Conservation (phyloP, 2,797 vertebrate genomes). For the Cottoperca gobio region DNA sequence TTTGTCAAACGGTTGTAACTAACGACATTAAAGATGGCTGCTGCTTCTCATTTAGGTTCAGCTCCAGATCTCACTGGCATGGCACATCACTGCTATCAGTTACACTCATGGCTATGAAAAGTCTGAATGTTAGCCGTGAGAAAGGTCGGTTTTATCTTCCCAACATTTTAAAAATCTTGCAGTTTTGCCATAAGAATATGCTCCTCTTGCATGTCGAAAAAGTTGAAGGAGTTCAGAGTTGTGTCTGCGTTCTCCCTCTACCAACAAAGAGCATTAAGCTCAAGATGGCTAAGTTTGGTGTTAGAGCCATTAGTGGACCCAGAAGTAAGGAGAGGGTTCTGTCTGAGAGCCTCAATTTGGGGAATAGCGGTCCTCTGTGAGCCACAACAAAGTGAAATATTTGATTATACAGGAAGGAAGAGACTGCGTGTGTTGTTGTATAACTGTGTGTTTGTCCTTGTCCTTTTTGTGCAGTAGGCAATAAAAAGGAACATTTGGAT, state of each 20-base stretch:
- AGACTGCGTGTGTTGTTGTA: neutral
- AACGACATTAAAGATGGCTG: neutral
- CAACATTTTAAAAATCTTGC: no score
- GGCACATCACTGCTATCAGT: neutral
- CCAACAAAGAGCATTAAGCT: neutral
- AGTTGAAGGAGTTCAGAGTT: neutral
- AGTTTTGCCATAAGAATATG: neutral
- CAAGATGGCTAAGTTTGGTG: neutral
- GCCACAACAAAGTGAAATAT: conserved; percentile 23
- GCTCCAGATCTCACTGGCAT: neutral
- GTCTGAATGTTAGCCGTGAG: neutral
- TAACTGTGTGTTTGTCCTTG: neutral
- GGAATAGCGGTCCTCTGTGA: neutral
- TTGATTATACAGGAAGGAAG: conserved; percentile 4
- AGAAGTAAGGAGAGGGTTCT: neutral
- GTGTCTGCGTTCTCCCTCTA: neutral
- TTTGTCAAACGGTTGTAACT: neutral
- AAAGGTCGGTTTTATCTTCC: neutral
- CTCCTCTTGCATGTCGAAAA: neutral
- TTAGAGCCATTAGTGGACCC: conserved; percentile 1
- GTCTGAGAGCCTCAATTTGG: neutral
- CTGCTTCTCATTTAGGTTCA: neutral
- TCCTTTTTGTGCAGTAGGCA: neutral
- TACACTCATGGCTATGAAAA: neutral
- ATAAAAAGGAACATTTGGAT: neutral